Base-by-base conservation (phyloP, 92 coral and sea anemone species). In the Micromussa lordhowensis region DNA sequence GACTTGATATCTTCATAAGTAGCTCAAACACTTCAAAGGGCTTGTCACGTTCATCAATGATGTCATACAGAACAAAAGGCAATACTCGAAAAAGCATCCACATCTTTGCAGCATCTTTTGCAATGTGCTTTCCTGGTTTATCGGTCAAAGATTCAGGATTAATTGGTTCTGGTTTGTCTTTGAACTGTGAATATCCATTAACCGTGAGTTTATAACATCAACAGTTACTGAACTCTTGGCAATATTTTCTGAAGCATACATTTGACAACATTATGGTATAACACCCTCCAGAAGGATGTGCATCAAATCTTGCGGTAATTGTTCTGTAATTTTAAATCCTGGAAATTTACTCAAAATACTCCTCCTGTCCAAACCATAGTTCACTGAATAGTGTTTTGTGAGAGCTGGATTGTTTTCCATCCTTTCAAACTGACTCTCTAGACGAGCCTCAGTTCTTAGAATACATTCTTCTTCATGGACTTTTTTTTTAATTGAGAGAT, bases 301-400 rank as follows among this genome's bases (percentile, higher is more conserved):
- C 97, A 94, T 92, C 30, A 91, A 74, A 90, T 94, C 96, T n/a
- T 94, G 93, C 0, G 90, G 93, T 28, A 89, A 55, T 78, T 94
- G 96, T 75, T 86, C 77, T 19, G 91, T 40, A 14, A 91, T 48
- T 82, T 94, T 85, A 81, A 91, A 94, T 40, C 88, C 75, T 29
- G 90, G 91, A 29, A 87, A 32, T 49, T 94, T 78, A 31, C 73
- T 79, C 34, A 88, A 73, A 34, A 85, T 75, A 44, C 83, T 84
- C 66, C 76, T 70, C 59, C 69, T 76, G 29, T 70, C 85, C 31
- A 84, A 63, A 57, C 94, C 92, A 88, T 88, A 92, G 48, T 74
- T 78, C 10, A 54, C 77, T 5, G 81, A 75, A 35, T 57, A 77
- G 51, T 82, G 77, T 24, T 44, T 66, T 15, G 71, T n/a, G 22